Percentiles rank a stretch among this genome's conserved stretches.
Evolutionary conservation across 1,140 invertebrate species (phyloP).

Genomic region (Zaprionus africanus): DNA sequence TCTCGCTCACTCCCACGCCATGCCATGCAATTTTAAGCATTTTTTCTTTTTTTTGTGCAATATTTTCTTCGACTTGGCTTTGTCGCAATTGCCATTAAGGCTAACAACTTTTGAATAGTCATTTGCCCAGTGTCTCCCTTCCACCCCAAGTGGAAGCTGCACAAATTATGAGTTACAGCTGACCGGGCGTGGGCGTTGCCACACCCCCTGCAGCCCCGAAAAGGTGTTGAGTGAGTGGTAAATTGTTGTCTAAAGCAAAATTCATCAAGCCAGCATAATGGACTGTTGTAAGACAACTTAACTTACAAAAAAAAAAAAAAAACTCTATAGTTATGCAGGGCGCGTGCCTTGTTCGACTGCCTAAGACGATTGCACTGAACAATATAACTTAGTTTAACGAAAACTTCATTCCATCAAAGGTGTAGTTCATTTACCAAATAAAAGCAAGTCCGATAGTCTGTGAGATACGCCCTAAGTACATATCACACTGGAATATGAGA

Average conservation of each 20-base stretch:
- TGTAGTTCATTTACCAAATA: too few relatives aligned
- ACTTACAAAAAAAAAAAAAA: too few relatives aligned
- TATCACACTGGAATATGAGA: too few relatives aligned
- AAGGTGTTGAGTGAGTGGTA: slow-evolving; percentile 15
- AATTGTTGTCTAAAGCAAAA: slow-evolving; percentile 1
- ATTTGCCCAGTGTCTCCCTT: slow-evolving; percentile 43
- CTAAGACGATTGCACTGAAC: background rate
- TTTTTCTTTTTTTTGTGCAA: slow-evolving; percentile 71
- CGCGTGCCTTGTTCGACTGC: background rate
- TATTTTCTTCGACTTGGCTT: slow-evolving; percentile 64
- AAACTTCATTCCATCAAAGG: background rate
- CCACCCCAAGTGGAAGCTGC: slow-evolving; percentile 24
- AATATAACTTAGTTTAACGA: background rate
- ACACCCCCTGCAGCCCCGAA: background rate
- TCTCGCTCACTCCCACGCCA: background rate
- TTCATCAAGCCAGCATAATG: background rate
- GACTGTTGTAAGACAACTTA: background rate
- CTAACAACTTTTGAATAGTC: slow-evolving; percentile 72
- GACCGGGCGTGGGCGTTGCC: background rate
- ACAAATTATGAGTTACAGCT: slow-evolving; percentile 27
- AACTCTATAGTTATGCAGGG: background rate
- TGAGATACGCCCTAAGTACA: too few relatives aligned
- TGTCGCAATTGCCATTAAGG: slow-evolving; percentile 61
- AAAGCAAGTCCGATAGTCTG: too few relatives aligned
- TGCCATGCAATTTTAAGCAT: slow-evolving; percentile 63